These are phyloP conservation scores for Geotrypetes seraphini DNA, from an alignment of 2,797 vertebrate genomes.

Conservation along the genomic window DNA sequence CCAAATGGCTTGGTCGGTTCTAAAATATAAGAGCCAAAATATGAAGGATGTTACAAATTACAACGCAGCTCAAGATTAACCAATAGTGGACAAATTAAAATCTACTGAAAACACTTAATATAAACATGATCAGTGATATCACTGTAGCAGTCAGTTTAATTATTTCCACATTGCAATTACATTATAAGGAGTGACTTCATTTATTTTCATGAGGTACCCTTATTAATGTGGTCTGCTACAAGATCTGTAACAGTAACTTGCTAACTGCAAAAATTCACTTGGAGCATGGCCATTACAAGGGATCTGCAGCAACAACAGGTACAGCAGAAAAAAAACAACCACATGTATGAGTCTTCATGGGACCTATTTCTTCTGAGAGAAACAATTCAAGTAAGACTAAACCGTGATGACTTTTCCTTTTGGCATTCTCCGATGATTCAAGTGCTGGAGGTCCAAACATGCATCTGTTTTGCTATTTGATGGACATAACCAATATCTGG, in stretches of 20 bases:
- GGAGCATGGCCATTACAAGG: background rate
- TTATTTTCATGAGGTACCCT: conserved; percentile 9
- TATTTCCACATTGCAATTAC: conserved; percentile 59
- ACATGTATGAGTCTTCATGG: conserved; percentile 13
- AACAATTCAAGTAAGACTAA: conserved; percentile 51
- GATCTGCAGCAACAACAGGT: conserved; percentile 22
- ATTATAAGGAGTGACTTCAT: conserved; percentile 16
- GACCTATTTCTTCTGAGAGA: conserved; percentile 36
- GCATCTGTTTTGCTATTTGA: conserved; percentile 83
- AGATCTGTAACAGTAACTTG: conserved; percentile 36
- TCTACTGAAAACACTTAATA: conserved; percentile 27
- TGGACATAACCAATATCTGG: conserved; percentile 82
- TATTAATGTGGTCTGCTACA: conserved; percentile 21
- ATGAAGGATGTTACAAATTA: no score
- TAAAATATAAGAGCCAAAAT: conserved; percentile 41
- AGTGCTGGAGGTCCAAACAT: conserved; percentile 77
- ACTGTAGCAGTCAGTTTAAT: conserved; percentile 43
- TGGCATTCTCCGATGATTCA: conserved; percentile 25
- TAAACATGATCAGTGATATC: conserved; percentile 28
- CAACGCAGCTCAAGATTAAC: no score
- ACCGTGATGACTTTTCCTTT: conserved; percentile 24
- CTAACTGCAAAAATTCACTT: conserved; percentile 5
- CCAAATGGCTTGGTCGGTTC: conserved; percentile 26
- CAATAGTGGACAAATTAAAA: conserved; percentile 43
- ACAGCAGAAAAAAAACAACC: conserved; percentile 31